Evolutionary conservation across 2,888 invertebrate species (phyloP), one percentile per base, ranked within the genome.

Genomic region (Caenorhabditis becei): DNA sequence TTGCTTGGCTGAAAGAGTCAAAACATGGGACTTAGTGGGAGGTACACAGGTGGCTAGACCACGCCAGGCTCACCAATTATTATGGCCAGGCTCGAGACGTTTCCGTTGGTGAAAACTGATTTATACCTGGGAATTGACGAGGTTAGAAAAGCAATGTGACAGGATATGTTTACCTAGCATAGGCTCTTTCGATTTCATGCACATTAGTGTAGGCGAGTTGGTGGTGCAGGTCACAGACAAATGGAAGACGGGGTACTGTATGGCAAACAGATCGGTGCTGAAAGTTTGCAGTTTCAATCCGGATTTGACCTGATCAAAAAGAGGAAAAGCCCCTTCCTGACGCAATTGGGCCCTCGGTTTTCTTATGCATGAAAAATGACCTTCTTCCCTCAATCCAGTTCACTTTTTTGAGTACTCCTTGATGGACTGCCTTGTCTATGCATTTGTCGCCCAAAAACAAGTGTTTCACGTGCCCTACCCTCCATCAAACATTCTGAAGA

Each of bases 201-300:
- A 83, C 75, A 62, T 80, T 84, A 18, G 83, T 80, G 69, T 86
- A 84, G 7, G 81, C 82, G 7, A 89, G 78, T 54, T 88, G 88
- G 49, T 86, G 82, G 54, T 89, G 88, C 10, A 89, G 77, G 77
- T 89, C 89, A 72, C 89, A 89, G 47, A 89, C 81, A 65, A 89
- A 89, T 11, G 87, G 83, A 24, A 88, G 83, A 35, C 79, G 54
- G 3, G 74, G 81, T 5, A 82, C 53, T 11, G 78, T 78, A 23
- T 72, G 61, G 51, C 82, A 82, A 14, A 82, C 74, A 2, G 82
- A 69, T 59, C 72, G 53, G 26, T 77, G 77, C 82, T 82, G 74
- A 37, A 72, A 59, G 14, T 11, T 41, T 14, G 4, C 32, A 32
- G 4, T 32, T 32, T 32, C 10, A 32, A 10, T 32, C 32, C 10